phyloP scores from a whole-genome alignment of 2,797 vertebrate species.

The Rhinophrynus dorsalis region DNA sequence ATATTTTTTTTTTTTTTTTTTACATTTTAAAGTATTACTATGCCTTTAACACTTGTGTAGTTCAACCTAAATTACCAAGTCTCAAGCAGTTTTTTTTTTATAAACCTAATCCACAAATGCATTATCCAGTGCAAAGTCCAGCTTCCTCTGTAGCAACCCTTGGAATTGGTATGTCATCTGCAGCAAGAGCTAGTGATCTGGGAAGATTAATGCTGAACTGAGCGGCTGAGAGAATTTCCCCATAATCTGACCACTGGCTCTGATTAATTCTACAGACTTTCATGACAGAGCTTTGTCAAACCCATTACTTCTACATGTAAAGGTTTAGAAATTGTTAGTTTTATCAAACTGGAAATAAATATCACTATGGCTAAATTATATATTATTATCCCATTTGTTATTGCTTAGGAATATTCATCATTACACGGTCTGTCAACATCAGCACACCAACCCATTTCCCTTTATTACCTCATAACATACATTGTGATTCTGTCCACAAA shows the following conservation, averaged over 20 bases:
- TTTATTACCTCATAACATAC: no score
- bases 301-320: no score
- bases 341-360: background rate
- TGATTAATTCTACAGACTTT: constrained; percentile 42
- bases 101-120: constrained; percentile 38
- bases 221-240: background rate
- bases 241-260: constrained; percentile 23
- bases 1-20: no score
- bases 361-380: no score
- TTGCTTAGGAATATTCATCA: no score
- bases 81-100: constrained; percentile 5
- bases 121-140: constrained; percentile 47
- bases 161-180: constrained; percentile 30
- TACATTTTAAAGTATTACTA: no score
- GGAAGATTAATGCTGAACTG: constrained; percentile 27
- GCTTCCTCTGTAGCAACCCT: background rate
- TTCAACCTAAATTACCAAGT: constrained; percentile 33
- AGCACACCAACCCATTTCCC: no score
- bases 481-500: no score
- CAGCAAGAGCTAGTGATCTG: constrained; percentile 27
- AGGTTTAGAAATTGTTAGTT: background rate
- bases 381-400: no score
- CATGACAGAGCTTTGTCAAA: background rate
- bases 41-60: no score
- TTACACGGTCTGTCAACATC: no score